Conservation (phyloP, 2,888 invertebrate species). For the Kuschelorhynchus macadamiae region DNA sequence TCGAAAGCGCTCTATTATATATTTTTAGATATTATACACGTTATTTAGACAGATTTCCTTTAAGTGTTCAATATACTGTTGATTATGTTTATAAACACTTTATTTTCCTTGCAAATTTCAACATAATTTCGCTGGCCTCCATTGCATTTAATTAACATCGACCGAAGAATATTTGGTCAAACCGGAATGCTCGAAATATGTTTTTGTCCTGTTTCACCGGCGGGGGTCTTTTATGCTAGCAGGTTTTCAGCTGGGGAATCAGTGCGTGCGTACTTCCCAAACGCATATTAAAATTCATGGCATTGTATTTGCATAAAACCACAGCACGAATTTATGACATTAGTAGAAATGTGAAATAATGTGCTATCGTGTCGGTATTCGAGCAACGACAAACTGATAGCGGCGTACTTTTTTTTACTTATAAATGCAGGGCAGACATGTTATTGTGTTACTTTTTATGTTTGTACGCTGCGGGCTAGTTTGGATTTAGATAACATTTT, state of each 20-base stretch:
- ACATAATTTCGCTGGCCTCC: too few species aligned
- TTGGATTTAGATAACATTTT: too few species aligned
- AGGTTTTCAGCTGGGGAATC: conserved; percentile 23
- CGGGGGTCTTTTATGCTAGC: conserved; percentile 19
- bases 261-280: conserved; percentile 55
- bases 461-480: too few species aligned
- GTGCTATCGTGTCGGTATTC: conserved; percentile 47
- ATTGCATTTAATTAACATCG: too few species aligned
- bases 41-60: too few species aligned
- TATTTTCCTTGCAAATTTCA: too few species aligned
- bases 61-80: too few species aligned
- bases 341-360: conserved; percentile 47
- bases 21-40: too few species aligned
- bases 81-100: too few species aligned
- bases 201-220: conserved; percentile 18
- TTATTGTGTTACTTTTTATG: conserved; percentile 21
- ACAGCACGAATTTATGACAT: conserved; percentile 53
- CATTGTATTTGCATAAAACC: conserved; percentile 41
- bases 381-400: conserved; percentile 44
- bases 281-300: conserved; percentile 58
- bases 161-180: too few species aligned
- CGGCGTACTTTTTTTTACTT: conserved; percentile 28
- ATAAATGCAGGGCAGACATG: conserved; percentile 37
- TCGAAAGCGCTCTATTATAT: too few species aligned
- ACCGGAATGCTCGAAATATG: conserved; percentile 12